Conservation (phyloP, 2,888 invertebrate genomes). For the Hipparchia sbordonii region DNA sequence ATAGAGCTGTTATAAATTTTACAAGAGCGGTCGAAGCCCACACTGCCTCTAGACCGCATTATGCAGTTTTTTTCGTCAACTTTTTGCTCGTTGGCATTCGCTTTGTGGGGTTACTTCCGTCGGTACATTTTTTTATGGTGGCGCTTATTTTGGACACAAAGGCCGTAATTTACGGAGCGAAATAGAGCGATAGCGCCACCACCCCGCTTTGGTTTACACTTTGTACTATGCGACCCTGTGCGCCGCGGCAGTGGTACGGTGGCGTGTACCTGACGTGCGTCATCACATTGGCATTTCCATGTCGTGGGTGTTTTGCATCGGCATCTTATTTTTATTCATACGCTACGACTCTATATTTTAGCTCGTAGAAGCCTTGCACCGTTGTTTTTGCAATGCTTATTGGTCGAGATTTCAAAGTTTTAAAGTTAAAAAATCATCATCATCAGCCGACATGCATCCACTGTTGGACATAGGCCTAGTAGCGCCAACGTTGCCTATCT, state of each 20-base stretch:
- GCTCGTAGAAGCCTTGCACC: neutral
- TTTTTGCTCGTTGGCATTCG: constrained; percentile 77
- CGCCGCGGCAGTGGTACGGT: constrained; percentile 28
- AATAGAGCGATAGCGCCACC: constrained; percentile 64
- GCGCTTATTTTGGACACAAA: constrained; percentile 76
- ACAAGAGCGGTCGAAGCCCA: constrained; percentile 72
- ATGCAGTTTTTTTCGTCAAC: constrained; percentile 71
- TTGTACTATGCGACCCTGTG: constrained; percentile 34
- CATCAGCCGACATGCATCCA: neutral
- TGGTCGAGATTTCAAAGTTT: neutral
- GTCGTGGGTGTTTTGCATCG: constrained; percentile 38
- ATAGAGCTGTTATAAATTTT: constrained; percentile 82
- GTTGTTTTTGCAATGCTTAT: neutral
- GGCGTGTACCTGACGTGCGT: constrained; percentile 47
- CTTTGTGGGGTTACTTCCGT: constrained; percentile 80
- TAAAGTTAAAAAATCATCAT: neutral
- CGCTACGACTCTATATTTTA: constrained; percentile 7
- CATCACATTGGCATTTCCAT: constrained; percentile 48
- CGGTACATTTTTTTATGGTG: constrained; percentile 71
- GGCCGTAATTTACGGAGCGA: constrained; percentile 52
- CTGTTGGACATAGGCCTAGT: no score
- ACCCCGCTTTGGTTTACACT: constrained; percentile 40
- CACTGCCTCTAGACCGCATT: constrained; percentile 70
- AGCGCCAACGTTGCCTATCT: no score
- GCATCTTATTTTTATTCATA: constrained; percentile 36